phyloP scores from a whole-genome alignment of 2,113 vertebrate genomes.

The Phylloscopus trochilus region DNA sequence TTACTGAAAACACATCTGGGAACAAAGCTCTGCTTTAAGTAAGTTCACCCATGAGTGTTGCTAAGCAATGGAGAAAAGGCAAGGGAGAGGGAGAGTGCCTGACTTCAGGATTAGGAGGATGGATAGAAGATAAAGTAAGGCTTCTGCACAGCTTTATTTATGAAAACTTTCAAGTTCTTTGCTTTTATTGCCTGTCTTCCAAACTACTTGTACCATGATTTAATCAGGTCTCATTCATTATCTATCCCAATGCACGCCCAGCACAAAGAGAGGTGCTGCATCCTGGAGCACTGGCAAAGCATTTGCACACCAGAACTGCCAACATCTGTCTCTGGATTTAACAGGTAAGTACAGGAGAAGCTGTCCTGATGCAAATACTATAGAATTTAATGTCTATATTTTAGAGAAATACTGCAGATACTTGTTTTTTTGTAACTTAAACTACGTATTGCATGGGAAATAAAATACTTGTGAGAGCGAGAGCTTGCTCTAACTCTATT shows the following conservation, averaged over 20 bases:
- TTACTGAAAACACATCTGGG: conserved; percentile 48
- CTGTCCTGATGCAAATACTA: background rate
- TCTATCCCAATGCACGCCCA: background rate
- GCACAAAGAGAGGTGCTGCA: background rate
- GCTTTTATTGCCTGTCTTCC: background rate
- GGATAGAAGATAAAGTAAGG: background rate
- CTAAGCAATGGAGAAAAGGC: conserved; percentile 66
- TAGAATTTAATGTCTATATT: background rate
- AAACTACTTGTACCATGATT: background rate
- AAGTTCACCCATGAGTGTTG: conserved; percentile 66
- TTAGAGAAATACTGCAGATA: background rate
- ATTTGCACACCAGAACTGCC: background rate
- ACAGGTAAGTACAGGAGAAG: conserved; percentile 47
- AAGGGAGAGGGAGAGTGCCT: background rate
- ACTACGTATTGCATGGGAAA: background rate
- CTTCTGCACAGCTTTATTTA: background rate
- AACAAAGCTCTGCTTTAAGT: conserved; percentile 46
- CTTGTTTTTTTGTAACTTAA: background rate
- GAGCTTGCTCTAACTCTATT: background rate
- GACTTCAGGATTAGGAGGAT: conserved; percentile 13
- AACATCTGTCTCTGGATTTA: conserved; percentile 15
- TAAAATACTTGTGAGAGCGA: background rate
- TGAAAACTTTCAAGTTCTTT: background rate
- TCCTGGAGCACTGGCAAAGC: conserved; percentile 4
- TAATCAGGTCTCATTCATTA: background rate